Percentiles rank a stretch among this genome's conserved stretches.
These are phyloP conservation scores for Lasioglossum pauxillum DNA, from an alignment of 2,888 invertebrate species.

Conservation along the genomic window DNA sequence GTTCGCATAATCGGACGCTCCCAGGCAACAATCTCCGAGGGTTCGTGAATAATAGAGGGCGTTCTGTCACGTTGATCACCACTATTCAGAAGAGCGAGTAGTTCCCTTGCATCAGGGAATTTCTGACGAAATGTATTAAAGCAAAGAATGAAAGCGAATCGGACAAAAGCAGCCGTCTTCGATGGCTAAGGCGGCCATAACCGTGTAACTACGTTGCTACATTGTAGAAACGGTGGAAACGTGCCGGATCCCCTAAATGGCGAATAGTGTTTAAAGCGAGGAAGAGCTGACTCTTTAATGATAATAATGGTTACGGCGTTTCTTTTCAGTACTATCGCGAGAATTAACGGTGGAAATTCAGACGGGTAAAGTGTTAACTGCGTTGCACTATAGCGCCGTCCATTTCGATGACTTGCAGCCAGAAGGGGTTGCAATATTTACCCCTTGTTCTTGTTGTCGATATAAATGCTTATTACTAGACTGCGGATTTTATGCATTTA, in stretches of 20 bases:
- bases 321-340: background rate
- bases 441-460: too few species aligned
- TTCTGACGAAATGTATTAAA: conserved; percentile 36
- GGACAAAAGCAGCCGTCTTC: conserved; percentile 30
- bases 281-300: conserved; percentile 25
- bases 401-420: background rate
- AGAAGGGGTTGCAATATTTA: background rate
- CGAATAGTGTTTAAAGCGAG: conserved; percentile 29
- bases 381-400: background rate
- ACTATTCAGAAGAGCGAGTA: conserved; percentile 26
- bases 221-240: conserved; percentile 32
- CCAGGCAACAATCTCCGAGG: conserved; percentile 16
- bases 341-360: conserved; percentile 7
- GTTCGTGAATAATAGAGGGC: conserved; percentile 16
- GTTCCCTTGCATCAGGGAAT: conserved; percentile 23
- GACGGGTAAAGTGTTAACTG: background rate
- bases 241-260: conserved; percentile 44
- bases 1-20: background rate
- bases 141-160: conserved; percentile 24
- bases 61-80: conserved; percentile 21
- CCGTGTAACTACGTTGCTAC: conserved; percentile 39
- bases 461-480: too few species aligned
- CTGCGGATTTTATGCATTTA: too few species aligned
- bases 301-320: conserved; percentile 24
- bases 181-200: conserved; percentile 26